These are phyloP conservation scores for Catocala fraxini DNA, from an alignment of 2,888 invertebrate genomes.

Conservation along the genomic window DNA sequence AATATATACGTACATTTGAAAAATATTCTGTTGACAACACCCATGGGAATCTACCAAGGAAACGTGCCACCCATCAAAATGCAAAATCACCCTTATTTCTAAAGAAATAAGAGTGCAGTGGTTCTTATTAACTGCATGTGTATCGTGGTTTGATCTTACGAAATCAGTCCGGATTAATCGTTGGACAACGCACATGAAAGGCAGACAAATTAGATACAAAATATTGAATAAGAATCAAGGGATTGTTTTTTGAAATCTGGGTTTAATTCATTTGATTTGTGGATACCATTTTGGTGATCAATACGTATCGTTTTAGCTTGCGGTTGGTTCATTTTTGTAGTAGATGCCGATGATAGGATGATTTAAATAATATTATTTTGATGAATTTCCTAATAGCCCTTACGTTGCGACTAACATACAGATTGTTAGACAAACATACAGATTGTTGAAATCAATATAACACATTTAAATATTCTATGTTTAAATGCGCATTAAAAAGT, in stretches of 20 bases:
- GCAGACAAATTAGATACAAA: constrained; percentile 84
- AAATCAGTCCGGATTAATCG: constrained; percentile 83
- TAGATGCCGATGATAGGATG: not conserved
- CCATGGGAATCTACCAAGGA: constrained; percentile 55
- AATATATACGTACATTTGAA: constrained; percentile 75
- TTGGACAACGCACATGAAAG: constrained; percentile 65
- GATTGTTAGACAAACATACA: no score
- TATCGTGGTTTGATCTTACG: constrained; percentile 55
- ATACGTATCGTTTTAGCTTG: constrained; percentile 20
- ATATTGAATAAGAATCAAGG: constrained; percentile 71
- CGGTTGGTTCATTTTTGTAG: constrained; percentile 6
- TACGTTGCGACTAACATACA: no score
- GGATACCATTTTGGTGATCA: constrained; percentile 36
- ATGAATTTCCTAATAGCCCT: no score
- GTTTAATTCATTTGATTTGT: constrained; percentile 53
- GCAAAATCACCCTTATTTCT: constrained; percentile 31
- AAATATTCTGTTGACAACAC: constrained; percentile 78
- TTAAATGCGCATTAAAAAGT: no score
- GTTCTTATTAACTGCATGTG: not conserved
- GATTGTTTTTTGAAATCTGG: constrained; percentile 60
- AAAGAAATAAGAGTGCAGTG: constrained; percentile 19
- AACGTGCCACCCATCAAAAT: constrained; percentile 11
- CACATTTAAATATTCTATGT: no score
- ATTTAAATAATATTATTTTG: constrained; percentile 3
- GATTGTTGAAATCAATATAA: no score